Conservation (phyloP, 35 echinoderm and acorn worm genomes). For the Apostichopus californicus region DNA sequence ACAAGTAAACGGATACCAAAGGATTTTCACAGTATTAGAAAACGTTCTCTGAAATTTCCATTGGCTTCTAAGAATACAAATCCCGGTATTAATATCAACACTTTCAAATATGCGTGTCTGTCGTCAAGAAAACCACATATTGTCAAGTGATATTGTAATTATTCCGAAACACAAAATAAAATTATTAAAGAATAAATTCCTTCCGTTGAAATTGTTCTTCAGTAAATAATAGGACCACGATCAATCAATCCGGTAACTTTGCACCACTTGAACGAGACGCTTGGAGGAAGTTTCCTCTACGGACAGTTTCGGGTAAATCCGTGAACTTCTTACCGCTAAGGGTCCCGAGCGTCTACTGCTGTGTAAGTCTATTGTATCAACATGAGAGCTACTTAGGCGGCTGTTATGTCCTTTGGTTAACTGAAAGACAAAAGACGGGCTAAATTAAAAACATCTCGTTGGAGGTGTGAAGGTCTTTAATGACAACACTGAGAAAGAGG, state of each 20-base stretch:
- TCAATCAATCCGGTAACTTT: not conserved
- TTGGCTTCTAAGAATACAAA: not conserved
- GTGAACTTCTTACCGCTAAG: not conserved
- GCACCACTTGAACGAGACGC: not conserved
- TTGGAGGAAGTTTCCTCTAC: not conserved
- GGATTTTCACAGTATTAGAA: not conserved
- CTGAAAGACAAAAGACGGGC: slow-evolving; percentile 15
- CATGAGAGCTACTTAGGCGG: too few species aligned
- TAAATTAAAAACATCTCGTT: slow-evolving; percentile 12
- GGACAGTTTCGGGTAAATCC: not conserved
- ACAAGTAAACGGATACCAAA: not conserved
- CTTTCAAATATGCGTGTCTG: too few species aligned
- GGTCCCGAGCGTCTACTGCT: not conserved
- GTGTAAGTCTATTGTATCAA: not conserved
- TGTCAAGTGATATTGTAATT: too few species aligned
- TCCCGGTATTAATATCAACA: too few species aligned
- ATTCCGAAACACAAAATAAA: too few species aligned
- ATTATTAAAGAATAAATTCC: not conserved
- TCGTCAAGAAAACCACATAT: too few species aligned
- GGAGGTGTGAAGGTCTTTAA: slow-evolving; percentile 31
- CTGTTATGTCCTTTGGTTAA: not conserved
- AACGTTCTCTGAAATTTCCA: not conserved
- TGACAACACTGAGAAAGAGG: not conserved
- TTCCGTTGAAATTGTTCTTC: not conserved
- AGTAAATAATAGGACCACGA: not conserved